Percentiles rank a stretch among this genome's conserved stretches.
phyloP scores from a whole-genome alignment of 1,140 invertebrate genomes.

The Atta texana region DNA sequence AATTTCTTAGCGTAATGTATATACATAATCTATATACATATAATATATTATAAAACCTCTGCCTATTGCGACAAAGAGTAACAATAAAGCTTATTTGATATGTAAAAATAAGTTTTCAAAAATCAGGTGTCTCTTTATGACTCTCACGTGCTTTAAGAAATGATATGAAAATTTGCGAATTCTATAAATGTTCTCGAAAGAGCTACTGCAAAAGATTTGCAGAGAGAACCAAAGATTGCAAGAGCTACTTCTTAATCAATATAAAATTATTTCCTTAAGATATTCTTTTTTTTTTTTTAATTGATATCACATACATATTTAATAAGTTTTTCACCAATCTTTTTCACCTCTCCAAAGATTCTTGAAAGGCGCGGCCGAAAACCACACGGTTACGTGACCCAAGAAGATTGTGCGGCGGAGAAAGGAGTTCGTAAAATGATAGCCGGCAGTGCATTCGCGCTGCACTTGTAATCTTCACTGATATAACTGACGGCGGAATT shows the following conservation, averaged over 20 bases:
- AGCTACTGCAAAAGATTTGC: not conserved
- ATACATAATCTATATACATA: slow-evolving; percentile 78
- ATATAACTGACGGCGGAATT: slow-evolving; percentile 64
- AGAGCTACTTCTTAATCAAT: slow-evolving; percentile 26
- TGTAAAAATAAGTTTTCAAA: slow-evolving; percentile 22
- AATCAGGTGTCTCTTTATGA: not conserved
- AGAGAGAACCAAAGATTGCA: not conserved
- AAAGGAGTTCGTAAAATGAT: slow-evolving; percentile 63
- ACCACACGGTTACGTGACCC: slow-evolving; percentile 62
- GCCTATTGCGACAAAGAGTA: slow-evolving; percentile 20
- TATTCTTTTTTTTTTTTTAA: not conserved
- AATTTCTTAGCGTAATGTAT: slow-evolving; percentile 79
- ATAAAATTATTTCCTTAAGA: not conserved
- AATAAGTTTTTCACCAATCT: slow-evolving; percentile 46
- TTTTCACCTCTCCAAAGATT: slow-evolving; percentile 4
- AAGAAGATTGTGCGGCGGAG: slow-evolving; percentile 45
- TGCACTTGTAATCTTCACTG: slow-evolving; percentile 59
- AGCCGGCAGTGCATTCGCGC: slow-evolving; percentile 35
- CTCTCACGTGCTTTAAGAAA: not conserved
- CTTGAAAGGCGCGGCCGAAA: slow-evolving; percentile 43
- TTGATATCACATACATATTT: slow-evolving; percentile 41
- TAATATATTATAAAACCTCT: slow-evolving; percentile 61
- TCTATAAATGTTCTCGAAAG: slow-evolving; percentile 24
- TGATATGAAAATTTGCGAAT: not conserved
- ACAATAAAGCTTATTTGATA: slow-evolving; percentile 52